Evolutionary conservation across 2,797 vertebrate species (phyloP).

Genomic region (Eulemur coronatus): DNA sequence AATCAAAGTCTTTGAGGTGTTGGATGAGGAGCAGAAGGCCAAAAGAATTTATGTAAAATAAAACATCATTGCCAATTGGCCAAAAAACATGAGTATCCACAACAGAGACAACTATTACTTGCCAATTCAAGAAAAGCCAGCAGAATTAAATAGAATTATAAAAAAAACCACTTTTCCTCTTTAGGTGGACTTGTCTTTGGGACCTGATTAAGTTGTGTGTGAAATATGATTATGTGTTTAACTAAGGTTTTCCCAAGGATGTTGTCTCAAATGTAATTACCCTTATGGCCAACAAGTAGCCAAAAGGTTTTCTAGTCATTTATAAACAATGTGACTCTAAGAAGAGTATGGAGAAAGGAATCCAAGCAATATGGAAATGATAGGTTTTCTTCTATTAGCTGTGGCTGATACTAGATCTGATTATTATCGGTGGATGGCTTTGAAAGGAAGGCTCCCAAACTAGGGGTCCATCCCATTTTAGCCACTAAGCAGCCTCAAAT

Average conservation of each 20-base stretch:
- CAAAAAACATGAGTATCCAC: constrained; percentile 58
- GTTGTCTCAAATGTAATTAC: constrained; percentile 66
- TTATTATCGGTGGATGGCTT: background rate
- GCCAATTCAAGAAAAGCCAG: constrained; percentile 64
- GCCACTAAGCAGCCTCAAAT: background rate
- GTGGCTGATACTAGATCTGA: background rate
- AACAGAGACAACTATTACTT: constrained; percentile 64
- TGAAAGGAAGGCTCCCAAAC: background rate
- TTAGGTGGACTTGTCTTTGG: constrained; percentile 77
- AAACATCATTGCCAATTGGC: constrained; percentile 63
- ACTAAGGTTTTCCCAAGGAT: constrained; percentile 59
- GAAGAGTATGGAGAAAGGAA: background rate
- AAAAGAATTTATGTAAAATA: constrained; percentile 63
- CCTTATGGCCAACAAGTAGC: constrained; percentile 43
- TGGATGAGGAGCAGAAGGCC: constrained; percentile 52
- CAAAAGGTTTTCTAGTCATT: background rate
- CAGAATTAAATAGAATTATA: constrained; percentile 68
- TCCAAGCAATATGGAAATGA: background rate
- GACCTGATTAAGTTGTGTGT: constrained; percentile 66
- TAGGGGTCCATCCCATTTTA: background rate
- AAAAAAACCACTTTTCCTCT: constrained; percentile 74
- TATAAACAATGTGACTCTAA: background rate
- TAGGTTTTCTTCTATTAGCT: background rate
- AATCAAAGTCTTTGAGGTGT: constrained; percentile 55
- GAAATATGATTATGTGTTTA: constrained; percentile 68